These are phyloP conservation scores for Cavia aperea DNA, from an alignment of 2,113 vertebrate genomes.

Conservation along the genomic window DNA sequence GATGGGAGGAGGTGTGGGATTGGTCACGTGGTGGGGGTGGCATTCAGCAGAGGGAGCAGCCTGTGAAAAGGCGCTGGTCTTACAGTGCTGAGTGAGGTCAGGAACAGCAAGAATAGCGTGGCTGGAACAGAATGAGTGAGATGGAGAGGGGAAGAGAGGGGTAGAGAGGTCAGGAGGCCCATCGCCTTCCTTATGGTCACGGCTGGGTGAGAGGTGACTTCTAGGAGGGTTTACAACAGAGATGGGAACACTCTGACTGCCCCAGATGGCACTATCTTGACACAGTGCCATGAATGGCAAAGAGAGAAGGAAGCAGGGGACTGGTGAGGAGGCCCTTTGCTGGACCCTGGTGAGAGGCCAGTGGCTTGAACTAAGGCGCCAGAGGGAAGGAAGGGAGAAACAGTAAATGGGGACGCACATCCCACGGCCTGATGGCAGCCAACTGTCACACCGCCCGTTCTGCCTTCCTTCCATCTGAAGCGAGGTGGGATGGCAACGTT, in stretches of 20 bases:
- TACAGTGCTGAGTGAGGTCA: not conserved
- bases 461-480: not conserved
- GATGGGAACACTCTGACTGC: not conserved
- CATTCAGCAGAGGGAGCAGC: not conserved
- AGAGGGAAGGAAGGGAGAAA: not conserved
- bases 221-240: not conserved
- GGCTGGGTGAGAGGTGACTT: not conserved
- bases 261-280: not conserved
- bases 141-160: rapidly evolving
- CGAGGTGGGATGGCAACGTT: not conserved
- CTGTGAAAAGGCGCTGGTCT: not conserved
- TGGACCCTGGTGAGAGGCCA: not conserved
- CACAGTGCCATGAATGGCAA: rapidly evolving
- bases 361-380: not conserved
- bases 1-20: not conserved
- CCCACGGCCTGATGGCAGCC: not conserved
- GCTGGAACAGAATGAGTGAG: not conserved
- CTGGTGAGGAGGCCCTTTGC: too few species aligned
- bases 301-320: not conserved
- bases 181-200: not conserved
- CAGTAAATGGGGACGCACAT: not conserved
- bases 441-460: not conserved
- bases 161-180: not conserved
- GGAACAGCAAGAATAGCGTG: not conserved
- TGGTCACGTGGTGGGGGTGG: rapidly evolving